These are phyloP conservation scores for Vicugna pacos DNA, from an alignment of 2,113 vertebrate species.

Conservation along the genomic window DNA sequence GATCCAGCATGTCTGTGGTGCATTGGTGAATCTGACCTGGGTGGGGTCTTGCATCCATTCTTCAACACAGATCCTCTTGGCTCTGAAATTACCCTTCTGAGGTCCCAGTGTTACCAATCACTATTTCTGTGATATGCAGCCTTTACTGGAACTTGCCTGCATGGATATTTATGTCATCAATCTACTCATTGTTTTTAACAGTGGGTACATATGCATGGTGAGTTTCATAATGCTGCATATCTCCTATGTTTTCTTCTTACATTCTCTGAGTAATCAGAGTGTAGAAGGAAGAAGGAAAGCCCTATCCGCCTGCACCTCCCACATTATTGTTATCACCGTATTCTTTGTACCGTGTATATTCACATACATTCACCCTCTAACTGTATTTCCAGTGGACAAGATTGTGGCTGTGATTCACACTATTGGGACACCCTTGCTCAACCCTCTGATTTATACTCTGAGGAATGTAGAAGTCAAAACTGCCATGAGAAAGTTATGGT, in stretches of 20 bases:
- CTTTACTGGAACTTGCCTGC: slow-evolving; percentile 48
- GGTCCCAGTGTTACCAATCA: not conserved
- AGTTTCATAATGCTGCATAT: slow-evolving; percentile 6
- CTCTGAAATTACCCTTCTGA: slow-evolving; percentile 1
- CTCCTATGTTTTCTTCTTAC: slow-evolving; percentile 35
- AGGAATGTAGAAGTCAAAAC: slow-evolving; percentile 49
- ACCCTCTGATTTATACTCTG: slow-evolving; percentile 51
- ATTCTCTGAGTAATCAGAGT: not conserved
- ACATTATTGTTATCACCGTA: not conserved
- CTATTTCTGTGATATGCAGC: slow-evolving; percentile 41
- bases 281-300: slow-evolving; percentile 13
- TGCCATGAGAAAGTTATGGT: not conserved
- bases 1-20: not conserved
- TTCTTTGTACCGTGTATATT: slow-evolving; percentile 26
- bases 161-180: not conserved
- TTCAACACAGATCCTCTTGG: not conserved
- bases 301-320: slow-evolving; percentile 19
- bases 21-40: not conserved
- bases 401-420: slow-evolving; percentile 56
- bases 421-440: slow-evolving; percentile 25
- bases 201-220: not conserved
- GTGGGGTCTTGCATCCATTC: slow-evolving; percentile 28
- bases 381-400: slow-evolving; percentile 23
- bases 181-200: slow-evolving; percentile 3
- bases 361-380: not conserved